These are phyloP conservation scores for Tachina fera DNA, from an alignment of 2,888 invertebrate genomes.

Conservation along the genomic window DNA sequence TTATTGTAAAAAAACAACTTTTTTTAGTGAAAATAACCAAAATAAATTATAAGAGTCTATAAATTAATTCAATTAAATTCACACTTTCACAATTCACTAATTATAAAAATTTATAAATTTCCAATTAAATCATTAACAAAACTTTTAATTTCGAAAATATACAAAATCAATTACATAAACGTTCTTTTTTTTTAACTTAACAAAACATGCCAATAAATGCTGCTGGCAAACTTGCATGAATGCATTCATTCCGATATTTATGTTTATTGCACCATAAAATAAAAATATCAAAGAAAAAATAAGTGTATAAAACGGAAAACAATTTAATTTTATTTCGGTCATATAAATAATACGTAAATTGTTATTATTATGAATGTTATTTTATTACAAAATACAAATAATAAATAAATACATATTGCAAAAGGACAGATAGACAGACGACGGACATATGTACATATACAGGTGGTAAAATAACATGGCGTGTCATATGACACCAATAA, in stretches of 20 bases:
- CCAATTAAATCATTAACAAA: background rate
- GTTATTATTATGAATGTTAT: conserved; percentile 40
- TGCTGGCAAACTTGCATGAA: background rate
- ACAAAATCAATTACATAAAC: conserved; percentile 1
- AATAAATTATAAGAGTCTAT: too few species aligned
- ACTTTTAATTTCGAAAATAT: background rate
- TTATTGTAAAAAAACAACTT: too few species aligned
- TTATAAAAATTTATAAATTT: background rate
- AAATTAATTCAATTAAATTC: background rate
- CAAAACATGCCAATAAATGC: background rate
- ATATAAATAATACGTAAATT: conserved; percentile 37
- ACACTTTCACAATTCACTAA: background rate
- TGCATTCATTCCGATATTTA: conserved; percentile 39
- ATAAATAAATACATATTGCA: conserved; percentile 36
- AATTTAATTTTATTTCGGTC: conserved; percentile 60
- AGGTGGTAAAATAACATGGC: conserved; percentile 69
- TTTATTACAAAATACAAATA: conserved; percentile 61
- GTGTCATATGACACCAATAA: conserved; percentile 71
- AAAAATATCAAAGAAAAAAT: conserved; percentile 48
- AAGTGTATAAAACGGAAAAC: conserved; percentile 57
- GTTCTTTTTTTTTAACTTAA: background rate
- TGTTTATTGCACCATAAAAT: conserved; percentile 37
- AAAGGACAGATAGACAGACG: conserved; percentile 28
- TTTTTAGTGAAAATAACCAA: too few species aligned
- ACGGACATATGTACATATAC: conserved; percentile 33